A percentile compares a stretch with the other conserved stretches of the same genome.
These are phyloP conservation scores for Trididemnum miniatum DNA, from an alignment of 23 tunicate species.

Conservation along the genomic window DNA sequence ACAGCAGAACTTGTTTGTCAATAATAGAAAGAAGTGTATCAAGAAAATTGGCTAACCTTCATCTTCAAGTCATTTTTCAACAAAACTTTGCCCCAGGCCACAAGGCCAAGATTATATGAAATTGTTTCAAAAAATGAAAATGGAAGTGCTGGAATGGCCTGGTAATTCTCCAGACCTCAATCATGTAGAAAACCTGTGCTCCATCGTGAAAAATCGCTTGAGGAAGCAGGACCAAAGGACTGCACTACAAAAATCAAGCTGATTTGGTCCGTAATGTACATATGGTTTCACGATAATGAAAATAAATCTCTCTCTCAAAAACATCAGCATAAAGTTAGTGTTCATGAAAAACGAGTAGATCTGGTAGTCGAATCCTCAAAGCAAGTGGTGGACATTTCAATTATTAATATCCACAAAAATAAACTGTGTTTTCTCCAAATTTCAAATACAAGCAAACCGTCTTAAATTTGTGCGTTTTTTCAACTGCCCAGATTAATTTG, in stretches of 20 bases:
- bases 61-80: constrained; percentile 18
- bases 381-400: too few species aligned
- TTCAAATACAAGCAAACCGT: too few species aligned
- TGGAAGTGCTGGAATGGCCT: constrained; percentile 25
- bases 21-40: constrained; percentile 17
- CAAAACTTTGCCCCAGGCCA: constrained; percentile 24
- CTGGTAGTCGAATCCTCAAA: too few species aligned
- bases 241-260: constrained; percentile 18
- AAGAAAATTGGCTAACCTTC: constrained; percentile 17
- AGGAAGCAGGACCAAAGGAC: constrained; percentile 21
- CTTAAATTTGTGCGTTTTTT: too few species aligned
- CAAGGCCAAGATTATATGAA: constrained; percentile 17
- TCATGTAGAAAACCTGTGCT: constrained; percentile 19
- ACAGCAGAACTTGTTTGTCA: constrained; percentile 23
- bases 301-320: not conserved
- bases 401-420: too few species aligned
- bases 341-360: too few species aligned
- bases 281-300: constrained; percentile 18
- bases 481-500: too few species aligned
- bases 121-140: not conserved
- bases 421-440: too few species aligned
- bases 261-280: constrained; percentile 6
- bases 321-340: not conserved
- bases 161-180: constrained; percentile 27
- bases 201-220: constrained; percentile 31